Percentiles rank a stretch among this genome's conserved stretches.
phyloP scores from a whole-genome alignment of 2,797 vertebrate genomes.

The Myotis planiceps region DNA sequence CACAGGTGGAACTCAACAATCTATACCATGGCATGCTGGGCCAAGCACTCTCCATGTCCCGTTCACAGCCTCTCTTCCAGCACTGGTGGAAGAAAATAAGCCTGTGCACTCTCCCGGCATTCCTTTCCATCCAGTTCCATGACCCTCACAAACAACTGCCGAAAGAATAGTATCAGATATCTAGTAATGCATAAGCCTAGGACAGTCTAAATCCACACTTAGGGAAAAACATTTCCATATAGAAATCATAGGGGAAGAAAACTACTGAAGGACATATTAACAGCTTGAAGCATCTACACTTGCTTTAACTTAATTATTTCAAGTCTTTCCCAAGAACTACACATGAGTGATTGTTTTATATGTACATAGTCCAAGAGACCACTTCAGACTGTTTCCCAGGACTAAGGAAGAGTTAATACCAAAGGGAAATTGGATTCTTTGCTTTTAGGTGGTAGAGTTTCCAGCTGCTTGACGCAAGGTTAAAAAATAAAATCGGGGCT shows the following conservation, averaged over 20 bases:
- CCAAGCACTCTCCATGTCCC: not conserved
- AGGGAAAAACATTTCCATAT: not conserved
- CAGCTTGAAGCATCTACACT: not conserved
- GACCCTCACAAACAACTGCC: not conserved
- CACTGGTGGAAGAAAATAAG: not conserved
- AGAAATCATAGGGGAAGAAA: not conserved
- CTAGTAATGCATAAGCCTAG: not conserved
- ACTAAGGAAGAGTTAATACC: not conserved
- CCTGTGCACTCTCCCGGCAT: not conserved
- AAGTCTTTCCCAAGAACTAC: not conserved
- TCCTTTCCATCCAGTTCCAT: not conserved
- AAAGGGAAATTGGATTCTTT: slow-evolving; percentile 37
- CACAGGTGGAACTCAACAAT: not conserved
- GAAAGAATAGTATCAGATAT: not conserved
- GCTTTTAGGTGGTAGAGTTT: slow-evolving; percentile 50
- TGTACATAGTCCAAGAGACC: not conserved
- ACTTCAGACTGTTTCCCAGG: slow-evolving; percentile 10
- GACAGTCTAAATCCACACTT: not conserved
- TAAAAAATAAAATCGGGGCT: slow-evolving; percentile 63
- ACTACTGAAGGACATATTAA: not conserved
- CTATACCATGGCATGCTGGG: not conserved
- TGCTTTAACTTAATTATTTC: not conserved
- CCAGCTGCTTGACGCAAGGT: slow-evolving; percentile 55
- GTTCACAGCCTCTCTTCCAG: not conserved
- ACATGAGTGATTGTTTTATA: not conserved